Base-by-base conservation (phyloP, 2,113 vertebrate genomes). In the Corythoichthys intestinalis region DNA sequence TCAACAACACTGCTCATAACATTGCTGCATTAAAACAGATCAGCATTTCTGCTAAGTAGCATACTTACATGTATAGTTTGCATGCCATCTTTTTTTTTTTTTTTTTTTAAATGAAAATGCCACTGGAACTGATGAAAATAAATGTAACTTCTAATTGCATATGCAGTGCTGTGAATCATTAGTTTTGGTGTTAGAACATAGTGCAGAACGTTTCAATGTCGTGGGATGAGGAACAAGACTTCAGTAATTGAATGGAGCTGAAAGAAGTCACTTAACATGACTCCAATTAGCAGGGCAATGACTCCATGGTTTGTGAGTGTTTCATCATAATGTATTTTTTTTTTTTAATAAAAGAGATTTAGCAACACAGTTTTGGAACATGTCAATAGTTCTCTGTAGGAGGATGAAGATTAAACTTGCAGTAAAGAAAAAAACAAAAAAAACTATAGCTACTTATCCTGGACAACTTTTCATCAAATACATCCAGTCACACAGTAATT, bases 71-170 rank as follows among this genome's bases (percentile, higher is more conserved):
- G 2, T 28, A 44, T 44, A 8, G 41, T 44, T 44, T 44, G 41
- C 6, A 44, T 44, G 41, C 11, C 11, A 13, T 57, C 56, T 13
- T 12, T 58, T 14, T 15, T 37, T 37, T 34, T 57, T 10, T 35
- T 10, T 4, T 11, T 57, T 10, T 35, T 10, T 4, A 4, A 28
- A 1, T 28, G 20, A 15, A 56, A 13, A 58, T 58, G 56, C 56
- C 11, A 14, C 20, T 15, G 56, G 4, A 58, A 58, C 56, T 37
- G 54, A 35, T 35, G 12, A 57, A 12, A 57, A 35, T 6, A n/a
- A 56, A 56, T 3, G 34, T 35, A 74, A 84, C 87, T 86, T 82
- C 74, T 82, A 84, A 88, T 85, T 82, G 81, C 82, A 75, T 80
- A 73, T 78, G 84, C 80, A 79, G 75, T 73, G 72, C 72, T 67